Conservation (phyloP, 1,140 invertebrate genomes). For the Portunus trituberculatus region DNA sequence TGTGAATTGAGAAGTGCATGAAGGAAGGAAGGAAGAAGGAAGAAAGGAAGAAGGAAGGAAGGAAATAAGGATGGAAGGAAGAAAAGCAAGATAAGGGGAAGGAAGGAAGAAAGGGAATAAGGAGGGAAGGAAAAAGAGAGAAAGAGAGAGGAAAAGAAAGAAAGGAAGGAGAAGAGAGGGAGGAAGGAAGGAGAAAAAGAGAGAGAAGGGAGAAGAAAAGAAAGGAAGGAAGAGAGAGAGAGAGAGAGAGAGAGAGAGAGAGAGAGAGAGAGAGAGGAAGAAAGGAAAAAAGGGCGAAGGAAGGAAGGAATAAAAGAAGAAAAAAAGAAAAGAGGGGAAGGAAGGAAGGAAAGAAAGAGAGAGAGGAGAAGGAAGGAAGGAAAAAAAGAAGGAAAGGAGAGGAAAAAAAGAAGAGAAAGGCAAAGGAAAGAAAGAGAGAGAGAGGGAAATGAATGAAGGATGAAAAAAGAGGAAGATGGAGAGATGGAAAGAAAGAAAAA, state of each 20-base stretch:
- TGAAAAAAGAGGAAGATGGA: background rate
- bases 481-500: background rate
- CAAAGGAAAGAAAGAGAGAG: no score
- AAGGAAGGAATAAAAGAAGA: no score
- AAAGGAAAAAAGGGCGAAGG: background rate
- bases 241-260: background rate
- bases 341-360: background rate
- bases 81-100: no score
- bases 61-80: no score
- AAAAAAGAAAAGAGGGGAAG: no score
- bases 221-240: background rate
- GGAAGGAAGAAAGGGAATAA: background rate
- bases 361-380: background rate
- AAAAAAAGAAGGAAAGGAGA: background rate
- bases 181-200: no score
- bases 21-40: no score
- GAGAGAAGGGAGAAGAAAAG: no score
- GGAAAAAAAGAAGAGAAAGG: no score
- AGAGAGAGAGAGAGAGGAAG: background rate
- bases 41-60: no score
- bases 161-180: no score
- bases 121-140: background rate
- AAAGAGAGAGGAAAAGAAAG: background rate
- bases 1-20: no score
- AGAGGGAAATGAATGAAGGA: background rate